phyloP scores from a whole-genome alignment of 2,113 vertebrate genomes.

The Tragelaphus strepsiceros region DNA sequence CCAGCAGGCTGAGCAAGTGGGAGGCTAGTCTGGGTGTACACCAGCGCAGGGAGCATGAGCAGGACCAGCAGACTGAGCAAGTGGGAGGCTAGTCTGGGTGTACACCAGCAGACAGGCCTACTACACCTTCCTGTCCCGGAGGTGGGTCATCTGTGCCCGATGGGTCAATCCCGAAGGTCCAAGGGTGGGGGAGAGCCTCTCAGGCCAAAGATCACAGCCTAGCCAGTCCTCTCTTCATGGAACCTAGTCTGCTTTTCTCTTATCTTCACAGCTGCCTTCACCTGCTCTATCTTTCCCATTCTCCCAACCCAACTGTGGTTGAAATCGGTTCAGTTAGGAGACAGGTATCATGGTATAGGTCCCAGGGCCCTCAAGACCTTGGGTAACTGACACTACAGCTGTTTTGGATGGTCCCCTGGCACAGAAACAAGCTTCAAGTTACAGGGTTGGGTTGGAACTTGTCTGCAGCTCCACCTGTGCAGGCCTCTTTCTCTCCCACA shows the following conservation, averaged over 20 bases:
- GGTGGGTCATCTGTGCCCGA: not conserved
- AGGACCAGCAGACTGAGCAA: not conserved
- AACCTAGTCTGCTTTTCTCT: not conserved
- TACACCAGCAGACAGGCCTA: not conserved
- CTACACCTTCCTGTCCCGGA: not conserved
- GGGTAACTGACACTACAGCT: not conserved
- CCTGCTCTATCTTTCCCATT: not conserved
- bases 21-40: not conserved
- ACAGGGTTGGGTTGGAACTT: not conserved
- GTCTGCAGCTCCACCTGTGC: not conserved
- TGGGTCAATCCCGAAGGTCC: not conserved
- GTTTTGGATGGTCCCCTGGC: not conserved
- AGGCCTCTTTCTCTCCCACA: not conserved
- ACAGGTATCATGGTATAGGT: not conserved
- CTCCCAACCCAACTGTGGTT: not conserved
- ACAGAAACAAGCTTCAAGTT: not conserved
- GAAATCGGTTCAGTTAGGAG: not conserved
- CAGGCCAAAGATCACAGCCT: not conserved
- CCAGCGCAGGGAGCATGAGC: not conserved
- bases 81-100: not conserved
- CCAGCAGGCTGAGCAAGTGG: not conserved
- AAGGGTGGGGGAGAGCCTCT: not conserved
- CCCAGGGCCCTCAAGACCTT: not conserved
- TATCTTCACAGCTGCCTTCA: slow-evolving; percentile 18
- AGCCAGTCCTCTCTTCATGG: not conserved